Percentiles rank a stretch among this genome's conserved stretches.
Conservation (phyloP, 2,888 invertebrate genomes). For the Biston stratarius region DNA sequence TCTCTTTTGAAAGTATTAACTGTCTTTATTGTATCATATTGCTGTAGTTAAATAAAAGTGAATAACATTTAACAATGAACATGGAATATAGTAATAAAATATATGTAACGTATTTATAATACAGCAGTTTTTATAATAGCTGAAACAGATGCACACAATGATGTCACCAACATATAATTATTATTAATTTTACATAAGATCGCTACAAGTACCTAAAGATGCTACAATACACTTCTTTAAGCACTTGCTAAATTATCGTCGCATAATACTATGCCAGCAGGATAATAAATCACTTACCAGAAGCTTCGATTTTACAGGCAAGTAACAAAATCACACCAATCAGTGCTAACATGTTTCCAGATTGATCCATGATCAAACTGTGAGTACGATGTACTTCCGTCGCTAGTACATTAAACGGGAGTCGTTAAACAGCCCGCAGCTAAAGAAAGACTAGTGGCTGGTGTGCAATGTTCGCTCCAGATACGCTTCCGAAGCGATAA, state of each 20-base stretch:
- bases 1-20: too few species aligned
- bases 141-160: slow-evolving; percentile 3
- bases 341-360: slow-evolving; percentile 56
- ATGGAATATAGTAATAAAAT: not conserved
- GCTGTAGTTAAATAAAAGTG: too few species aligned
- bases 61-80: too few species aligned
- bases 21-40: too few species aligned
- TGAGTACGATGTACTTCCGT: slow-evolving; percentile 63
- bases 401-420: slow-evolving; percentile 53
- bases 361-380: slow-evolving; percentile 52
- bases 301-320: slow-evolving; percentile 17
- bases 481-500: slow-evolving; percentile 75
- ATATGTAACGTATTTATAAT: not conserved
- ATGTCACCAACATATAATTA: slow-evolving; percentile 6
- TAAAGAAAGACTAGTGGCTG: slow-evolving; percentile 54
- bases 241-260: not conserved
- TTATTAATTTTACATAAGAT: not conserved
- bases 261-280: slow-evolving; percentile 8
- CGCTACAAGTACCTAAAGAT: too few species aligned
- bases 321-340: slow-evolving; percentile 52
- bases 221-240: not conserved
- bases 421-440: slow-evolving; percentile 61
- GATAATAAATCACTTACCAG: slow-evolving; percentile 21
- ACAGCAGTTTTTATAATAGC: not conserved
- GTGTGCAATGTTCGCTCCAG: slow-evolving; percentile 60